A percentile compares a stretch with the other conserved stretches of the same genome.
phyloP scores from a whole-genome alignment of 2,113 vertebrate genomes.

The Indicator maculatus region DNA sequence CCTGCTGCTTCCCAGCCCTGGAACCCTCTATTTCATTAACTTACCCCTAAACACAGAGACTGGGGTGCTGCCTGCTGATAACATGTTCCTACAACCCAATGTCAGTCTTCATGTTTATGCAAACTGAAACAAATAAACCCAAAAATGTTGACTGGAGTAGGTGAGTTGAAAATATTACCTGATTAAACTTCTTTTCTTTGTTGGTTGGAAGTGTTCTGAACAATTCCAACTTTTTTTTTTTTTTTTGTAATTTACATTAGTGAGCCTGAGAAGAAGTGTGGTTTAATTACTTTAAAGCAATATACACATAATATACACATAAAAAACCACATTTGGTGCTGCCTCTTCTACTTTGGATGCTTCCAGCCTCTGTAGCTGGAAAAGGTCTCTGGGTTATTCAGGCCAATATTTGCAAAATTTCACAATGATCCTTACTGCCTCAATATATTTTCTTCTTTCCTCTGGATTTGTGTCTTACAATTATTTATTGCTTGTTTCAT shows the following conservation, averaged over 20 bases:
- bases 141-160: background rate
- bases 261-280: background rate
- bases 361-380: background rate
- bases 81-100: background rate
- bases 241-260: background rate
- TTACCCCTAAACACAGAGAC: background rate
- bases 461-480: background rate
- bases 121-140: background rate
- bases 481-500: background rate
- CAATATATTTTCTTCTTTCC: background rate
- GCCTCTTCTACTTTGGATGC: background rate
- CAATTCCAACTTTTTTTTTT: background rate
- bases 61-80: accelerated
- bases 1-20: background rate
- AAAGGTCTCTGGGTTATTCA: background rate
- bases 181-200: background rate
- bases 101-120: background rate
- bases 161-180: background rate
- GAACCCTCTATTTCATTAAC: background rate
- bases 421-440: background rate
- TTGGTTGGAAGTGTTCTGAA: background rate
- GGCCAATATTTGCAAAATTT: background rate
- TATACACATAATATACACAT: no score
- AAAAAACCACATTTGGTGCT: no score
- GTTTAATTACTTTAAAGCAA: background rate